Base-by-base conservation (phyloP, 2,888 invertebrate species). In the Drosophila fungiperda region DNA sequence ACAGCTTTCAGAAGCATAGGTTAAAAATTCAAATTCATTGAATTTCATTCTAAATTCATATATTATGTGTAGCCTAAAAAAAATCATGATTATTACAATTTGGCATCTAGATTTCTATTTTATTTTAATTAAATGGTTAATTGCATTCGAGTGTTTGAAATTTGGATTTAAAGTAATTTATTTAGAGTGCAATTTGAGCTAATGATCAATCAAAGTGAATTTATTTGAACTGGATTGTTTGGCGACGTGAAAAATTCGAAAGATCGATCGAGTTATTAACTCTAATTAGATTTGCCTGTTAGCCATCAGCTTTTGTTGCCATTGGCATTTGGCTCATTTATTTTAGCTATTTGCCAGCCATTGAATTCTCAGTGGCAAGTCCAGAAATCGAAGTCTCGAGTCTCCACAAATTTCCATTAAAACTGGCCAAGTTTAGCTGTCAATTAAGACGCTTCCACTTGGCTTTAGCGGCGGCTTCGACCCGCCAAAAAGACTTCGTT, bases 221-320 rank as follows among this genome's bases (percentile, higher is more conserved):
- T 54, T 20, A 38, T 40, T 70, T 26, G 32, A 53, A 52, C 68
- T 67, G 48, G 40, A 35, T 48, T 33, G n/a, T 48, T 33, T 66
- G 68, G 67, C 74, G 40, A 70, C 62, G 79, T 62, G 54, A 61
- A n/a, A n/a, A n/a, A 45, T 12, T n/a, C 15, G 57, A 45, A 11
- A 17, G 50, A 36, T 17, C 35, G 32, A 63, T 49, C 42, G 63
- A 74, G 55, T 58, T 80, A 80, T 78, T 76, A 63, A 68, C 72
- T 80, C 72, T 80, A 78, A 78, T 78, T 78, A 80, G 78, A 78
- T 76, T 80, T 78, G 76, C 72, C 77, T 78, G 78, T 80, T 76
- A 54, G 72, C 66, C 76, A 78, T 76, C 80, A 75, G 80, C 52
- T 53, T 61, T 49, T 62, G 29, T 72, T 68, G 72, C 67, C 58